phyloP scores from a whole-genome alignment of 2,113 vertebrate genomes.

The Genyomyrus donnyi region DNA sequence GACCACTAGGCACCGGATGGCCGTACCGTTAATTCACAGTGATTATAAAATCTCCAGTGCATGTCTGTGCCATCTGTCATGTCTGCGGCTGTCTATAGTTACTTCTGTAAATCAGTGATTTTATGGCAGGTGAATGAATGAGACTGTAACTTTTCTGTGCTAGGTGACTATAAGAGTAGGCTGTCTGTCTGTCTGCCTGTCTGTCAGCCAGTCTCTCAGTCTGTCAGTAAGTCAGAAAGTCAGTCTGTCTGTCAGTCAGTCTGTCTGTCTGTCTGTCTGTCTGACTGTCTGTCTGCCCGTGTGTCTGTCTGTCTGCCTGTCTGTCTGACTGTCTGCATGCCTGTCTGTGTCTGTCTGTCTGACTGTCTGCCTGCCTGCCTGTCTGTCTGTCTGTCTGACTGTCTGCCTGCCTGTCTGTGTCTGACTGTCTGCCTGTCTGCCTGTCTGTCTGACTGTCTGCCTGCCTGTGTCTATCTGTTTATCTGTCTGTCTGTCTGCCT shows the following conservation, averaged over 20 bases:
- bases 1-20: background rate
- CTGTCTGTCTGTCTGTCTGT: background rate
- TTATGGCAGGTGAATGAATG: background rate
- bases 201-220: background rate
- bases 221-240: background rate
- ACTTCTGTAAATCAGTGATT: background rate
- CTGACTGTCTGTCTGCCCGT: background rate
- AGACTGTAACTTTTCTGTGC: background rate
- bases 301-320: background rate
- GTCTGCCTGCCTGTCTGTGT: background rate
- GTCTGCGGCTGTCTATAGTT: background rate
- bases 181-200: background rate
- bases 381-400: no score
- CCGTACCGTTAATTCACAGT: background rate
- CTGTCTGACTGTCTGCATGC: background rate
- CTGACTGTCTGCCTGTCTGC: no score
- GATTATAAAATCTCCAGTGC: background rate
- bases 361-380: no score
- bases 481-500: background rate
- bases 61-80: background rate
- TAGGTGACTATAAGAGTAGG: background rate
- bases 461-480: no score
- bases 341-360: background rate
- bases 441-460: no score
- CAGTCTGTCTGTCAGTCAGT: background rate